Percentiles rank a stretch among this genome's conserved stretches.
These are phyloP conservation scores for Megalonaias nervosa DNA, from an alignment of 1,140 invertebrate genomes.

Conservation along the genomic window DNA sequence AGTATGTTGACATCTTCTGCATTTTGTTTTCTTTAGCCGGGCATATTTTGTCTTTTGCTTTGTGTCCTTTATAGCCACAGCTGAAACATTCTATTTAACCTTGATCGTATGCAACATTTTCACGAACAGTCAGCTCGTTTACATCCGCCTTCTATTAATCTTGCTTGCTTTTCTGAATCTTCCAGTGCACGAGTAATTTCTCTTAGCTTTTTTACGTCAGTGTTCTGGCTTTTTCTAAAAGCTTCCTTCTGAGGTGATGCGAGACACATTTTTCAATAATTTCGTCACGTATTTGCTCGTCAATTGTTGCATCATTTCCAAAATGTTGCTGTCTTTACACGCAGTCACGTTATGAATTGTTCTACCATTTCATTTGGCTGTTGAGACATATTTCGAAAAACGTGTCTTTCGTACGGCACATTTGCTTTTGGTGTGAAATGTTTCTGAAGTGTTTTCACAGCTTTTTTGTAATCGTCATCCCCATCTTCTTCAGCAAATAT, in stretches of 20 bases:
- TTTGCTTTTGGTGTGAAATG: constrained; percentile 35
- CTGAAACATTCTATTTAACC: constrained; percentile 8
- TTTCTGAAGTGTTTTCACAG: constrained; percentile 2
- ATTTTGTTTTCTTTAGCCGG: constrained; percentile 4
- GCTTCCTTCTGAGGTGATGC: constrained; percentile 16
- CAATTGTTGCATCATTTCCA: neutral
- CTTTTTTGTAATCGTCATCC: constrained; percentile 16
- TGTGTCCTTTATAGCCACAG: neutral
- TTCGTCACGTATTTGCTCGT: constrained; percentile 31
- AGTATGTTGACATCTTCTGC: neutral
- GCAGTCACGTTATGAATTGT: constrained; percentile 14
- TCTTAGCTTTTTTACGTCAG: constrained; percentile 12
- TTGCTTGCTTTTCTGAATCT: constrained; percentile 1
- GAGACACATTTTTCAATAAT: constrained; percentile 29
- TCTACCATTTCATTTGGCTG: constrained; percentile 1
- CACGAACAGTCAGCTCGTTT: no score
- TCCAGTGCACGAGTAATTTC: constrained; percentile 4
- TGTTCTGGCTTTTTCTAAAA: constrained; percentile 8
- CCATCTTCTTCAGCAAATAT: constrained; percentile 10
- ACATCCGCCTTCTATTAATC: neutral
- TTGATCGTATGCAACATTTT: neutral
- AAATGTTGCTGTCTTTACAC: constrained; percentile 22
- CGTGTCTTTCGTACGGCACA: constrained; percentile 16
- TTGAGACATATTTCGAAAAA: neutral
- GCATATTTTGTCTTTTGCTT: neutral